phyloP scores from a whole-genome alignment of 2,888 invertebrate species.

The Drosophila kambysellisi region DNA sequence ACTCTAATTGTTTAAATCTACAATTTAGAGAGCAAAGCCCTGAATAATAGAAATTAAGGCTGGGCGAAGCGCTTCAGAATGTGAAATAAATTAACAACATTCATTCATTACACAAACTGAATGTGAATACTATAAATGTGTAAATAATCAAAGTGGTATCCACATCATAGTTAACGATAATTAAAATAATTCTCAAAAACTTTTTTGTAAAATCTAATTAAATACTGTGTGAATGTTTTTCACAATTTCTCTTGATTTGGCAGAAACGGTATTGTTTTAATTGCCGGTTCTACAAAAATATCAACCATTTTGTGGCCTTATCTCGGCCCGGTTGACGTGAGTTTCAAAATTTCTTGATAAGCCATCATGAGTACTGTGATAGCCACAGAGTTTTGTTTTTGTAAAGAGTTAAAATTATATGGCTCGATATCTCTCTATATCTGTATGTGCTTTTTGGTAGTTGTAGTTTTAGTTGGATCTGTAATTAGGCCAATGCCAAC shows the following conservation, averaged over 20 bases:
- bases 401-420: conserved; percentile 47
- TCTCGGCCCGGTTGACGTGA: conserved; percentile 53
- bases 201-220: conserved; percentile 25
- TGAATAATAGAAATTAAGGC: conserved; percentile 31
- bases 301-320: conserved; percentile 54
- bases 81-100: conserved; percentile 11
- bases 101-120: conserved; percentile 33
- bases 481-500: conserved; percentile 61
- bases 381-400: conserved; percentile 4
- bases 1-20: conserved; percentile 37
- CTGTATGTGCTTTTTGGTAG: conserved; percentile 10
- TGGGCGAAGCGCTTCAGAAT: conserved; percentile 10
- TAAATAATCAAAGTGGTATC: not conserved
- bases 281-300: conserved; percentile 49
- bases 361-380: conserved; percentile 43
- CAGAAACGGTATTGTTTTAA: conserved; percentile 48
- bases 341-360: conserved; percentile 53
- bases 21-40: conserved; percentile 29
- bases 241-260: conserved; percentile 19
- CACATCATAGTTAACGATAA: conserved; percentile 28
- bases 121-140: not conserved
- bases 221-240: conserved; percentile 11
- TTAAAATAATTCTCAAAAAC: conserved; percentile 30
- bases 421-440: conserved; percentile 15
- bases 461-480: conserved; percentile 2